Base-by-base conservation (phyloP, 2,888 invertebrate species). In the Eupithecia inturbata region DNA sequence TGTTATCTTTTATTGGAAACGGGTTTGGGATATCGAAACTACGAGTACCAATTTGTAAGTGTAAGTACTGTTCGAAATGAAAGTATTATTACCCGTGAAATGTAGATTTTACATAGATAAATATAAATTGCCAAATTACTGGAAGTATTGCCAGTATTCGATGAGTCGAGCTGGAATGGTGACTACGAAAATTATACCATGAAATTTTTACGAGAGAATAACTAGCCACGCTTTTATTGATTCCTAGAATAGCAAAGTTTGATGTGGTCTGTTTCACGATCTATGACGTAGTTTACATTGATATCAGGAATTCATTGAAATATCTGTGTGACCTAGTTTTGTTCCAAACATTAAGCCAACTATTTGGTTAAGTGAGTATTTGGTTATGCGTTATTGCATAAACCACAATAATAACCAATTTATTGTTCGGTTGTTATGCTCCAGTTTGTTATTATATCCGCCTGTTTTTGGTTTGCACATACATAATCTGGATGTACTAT, bases 1-100 rank as follows among this genome's bases (percentile, higher is more conserved):
- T 80, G 84, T 91, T 85, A 87, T 82, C 77, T 87, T 91, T 91
- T 89, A 91, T 91, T 83, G 87, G 80, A 82, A 80, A 77, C 87
- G 87, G 87, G 88, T 87, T 88, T 82, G 82, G 85, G 84, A 84
- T 89, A 87, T 72, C 71, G 67, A 31, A 71, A 74, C 68, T 75
- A 72, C 62, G 36, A 73, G 57, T 57, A 57, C 57, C 26, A 26
- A 68, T 76, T 62, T 39, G 70, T 66, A 68, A 66, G 45, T 39
- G 26, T 70, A 73, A 70, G 67, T 70, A 41, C 33, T 53, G 7
- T 26, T 41, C 26, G 49, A 49, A 63, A 66, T 66, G 5, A 66
- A 53, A 39, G 66, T 66, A 66, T 64, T 39, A 36, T 64, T 64
- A n/a, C 62, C 68, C 67, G 67, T 67, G 19, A 49, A 67, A 66